Conservation (phyloP, 2,888 invertebrate species). For the Mechanitis messenoides region DNA sequence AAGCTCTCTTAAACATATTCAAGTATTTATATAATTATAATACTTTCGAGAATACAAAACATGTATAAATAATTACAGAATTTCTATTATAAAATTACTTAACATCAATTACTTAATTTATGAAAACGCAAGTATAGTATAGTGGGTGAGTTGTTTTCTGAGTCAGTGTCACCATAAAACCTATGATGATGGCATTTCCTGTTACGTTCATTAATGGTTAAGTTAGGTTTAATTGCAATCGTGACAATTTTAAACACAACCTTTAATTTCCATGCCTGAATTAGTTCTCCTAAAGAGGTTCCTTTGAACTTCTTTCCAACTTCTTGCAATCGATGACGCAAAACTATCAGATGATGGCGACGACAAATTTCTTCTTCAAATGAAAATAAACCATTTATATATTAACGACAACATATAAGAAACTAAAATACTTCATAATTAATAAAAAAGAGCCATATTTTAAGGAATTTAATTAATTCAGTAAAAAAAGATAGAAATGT, state of each 20-base stretch:
- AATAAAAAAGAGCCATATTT: not conserved
- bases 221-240: not conserved
- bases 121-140: too few relatives aligned
- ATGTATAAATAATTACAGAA: too few relatives aligned
- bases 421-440: slow-evolving; percentile 1
- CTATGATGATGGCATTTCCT: too few relatives aligned
- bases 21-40: too few relatives aligned
- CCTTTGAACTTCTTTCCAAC: slow-evolving; percentile 38
- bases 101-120: too few relatives aligned
- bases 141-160: too few relatives aligned
- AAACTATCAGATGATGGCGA: slow-evolving; percentile 45
- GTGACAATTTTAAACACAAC: slow-evolving; percentile 30
- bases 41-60: too few relatives aligned
- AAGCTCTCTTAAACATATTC: too few relatives aligned
- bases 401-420: slow-evolving; percentile 1
- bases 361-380: slow-evolving; percentile 50
- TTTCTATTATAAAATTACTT: too few relatives aligned
- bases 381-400: slow-evolving; percentile 1
- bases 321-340: slow-evolving; percentile 42
- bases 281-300: slow-evolving; percentile 43
- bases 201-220: not conserved
- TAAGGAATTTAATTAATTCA: too few relatives aligned
- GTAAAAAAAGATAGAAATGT: slow-evolving; percentile 10
- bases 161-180: too few relatives aligned
- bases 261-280: slow-evolving; percentile 50